phyloP scores from a whole-genome alignment of 2,797 vertebrate species.

The Chaunax sp. region DNA sequence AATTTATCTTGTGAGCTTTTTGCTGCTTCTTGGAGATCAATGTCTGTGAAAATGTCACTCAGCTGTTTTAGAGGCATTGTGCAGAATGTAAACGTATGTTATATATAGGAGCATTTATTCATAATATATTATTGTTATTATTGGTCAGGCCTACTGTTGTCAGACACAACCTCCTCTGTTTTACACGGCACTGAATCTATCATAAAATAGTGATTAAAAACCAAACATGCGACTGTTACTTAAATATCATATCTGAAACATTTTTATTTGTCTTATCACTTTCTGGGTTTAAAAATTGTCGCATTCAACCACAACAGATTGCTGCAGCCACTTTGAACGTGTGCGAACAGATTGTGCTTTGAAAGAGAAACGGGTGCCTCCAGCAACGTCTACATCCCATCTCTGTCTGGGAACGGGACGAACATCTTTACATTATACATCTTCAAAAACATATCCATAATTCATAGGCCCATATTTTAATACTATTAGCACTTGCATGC shows the following conservation, averaged over 20 bases:
- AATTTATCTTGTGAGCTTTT: background rate
- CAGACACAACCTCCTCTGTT: background rate
- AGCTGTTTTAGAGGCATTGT: background rate
- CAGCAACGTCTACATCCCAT: slow-evolving; percentile 80
- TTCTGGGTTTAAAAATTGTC: slow-evolving; percentile 61
- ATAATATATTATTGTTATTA: background rate
- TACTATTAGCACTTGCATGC: slow-evolving; percentile 84
- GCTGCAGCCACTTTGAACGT: slow-evolving; percentile 73
- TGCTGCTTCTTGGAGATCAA: slow-evolving; percentile 1
- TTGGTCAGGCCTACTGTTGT: background rate
- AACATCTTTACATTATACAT: slow-evolving; percentile 91
- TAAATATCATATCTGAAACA: slow-evolving; percentile 72
- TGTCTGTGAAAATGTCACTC: background rate
- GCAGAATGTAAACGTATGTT: background rate
- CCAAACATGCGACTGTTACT: slow-evolving; percentile 60
- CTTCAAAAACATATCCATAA: slow-evolving; percentile 93
- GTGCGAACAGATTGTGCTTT: slow-evolving; percentile 81
- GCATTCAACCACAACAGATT: slow-evolving; percentile 78
- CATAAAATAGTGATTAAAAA: slow-evolving; percentile 17
- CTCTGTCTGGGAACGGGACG: slow-evolving; percentile 85
- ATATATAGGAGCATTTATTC: background rate
- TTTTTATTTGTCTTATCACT: slow-evolving; percentile 76
- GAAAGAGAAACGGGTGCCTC: slow-evolving; percentile 71
- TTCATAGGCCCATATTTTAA: slow-evolving; percentile 87
- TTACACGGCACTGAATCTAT: too few relatives aligned